Conservation (phyloP, 2,113 vertebrate species). For the Camelus dromedarius region DNA sequence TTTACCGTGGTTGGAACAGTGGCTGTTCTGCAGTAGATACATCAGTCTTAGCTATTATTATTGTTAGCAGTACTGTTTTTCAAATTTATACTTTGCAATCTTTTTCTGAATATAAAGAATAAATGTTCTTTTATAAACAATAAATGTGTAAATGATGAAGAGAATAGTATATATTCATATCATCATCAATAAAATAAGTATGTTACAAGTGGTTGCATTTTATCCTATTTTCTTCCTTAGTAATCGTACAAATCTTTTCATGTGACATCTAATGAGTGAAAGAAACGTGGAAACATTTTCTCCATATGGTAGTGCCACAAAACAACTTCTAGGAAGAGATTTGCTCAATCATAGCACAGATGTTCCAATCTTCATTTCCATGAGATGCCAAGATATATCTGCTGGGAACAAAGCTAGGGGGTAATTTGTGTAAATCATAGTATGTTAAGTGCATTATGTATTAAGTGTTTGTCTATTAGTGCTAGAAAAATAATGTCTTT, state of each 20-base stretch:
- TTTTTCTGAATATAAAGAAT: background rate
- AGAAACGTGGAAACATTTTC: constrained; percentile 66
- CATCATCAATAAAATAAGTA: constrained; percentile 31
- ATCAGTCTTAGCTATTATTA: background rate
- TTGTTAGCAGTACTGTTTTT: background rate
- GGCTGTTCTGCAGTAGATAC: background rate
- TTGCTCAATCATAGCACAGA: constrained; percentile 72
- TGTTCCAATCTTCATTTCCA: constrained; percentile 68
- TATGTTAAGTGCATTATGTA: constrained; percentile 73
- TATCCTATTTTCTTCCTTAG: background rate
- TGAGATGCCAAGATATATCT: constrained; percentile 68
- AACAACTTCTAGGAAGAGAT: constrained; percentile 73
- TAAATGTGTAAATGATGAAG: background rate
- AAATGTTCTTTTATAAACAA: background rate
- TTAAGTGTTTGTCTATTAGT: constrained; percentile 78
- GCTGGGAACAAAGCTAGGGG: constrained; percentile 60
- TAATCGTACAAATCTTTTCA: constrained; percentile 65
- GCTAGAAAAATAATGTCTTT: constrained; percentile 76
- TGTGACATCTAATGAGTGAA: constrained; percentile 70
- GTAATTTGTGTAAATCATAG: constrained; percentile 80
- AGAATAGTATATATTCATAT: background rate
- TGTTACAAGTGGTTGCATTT: background rate
- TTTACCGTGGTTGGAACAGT: background rate
- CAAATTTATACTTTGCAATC: background rate
- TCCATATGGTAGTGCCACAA: constrained; percentile 72